Base-by-base conservation (phyloP, 2,888 invertebrate genomes). In the Orthosia gracilis region DNA sequence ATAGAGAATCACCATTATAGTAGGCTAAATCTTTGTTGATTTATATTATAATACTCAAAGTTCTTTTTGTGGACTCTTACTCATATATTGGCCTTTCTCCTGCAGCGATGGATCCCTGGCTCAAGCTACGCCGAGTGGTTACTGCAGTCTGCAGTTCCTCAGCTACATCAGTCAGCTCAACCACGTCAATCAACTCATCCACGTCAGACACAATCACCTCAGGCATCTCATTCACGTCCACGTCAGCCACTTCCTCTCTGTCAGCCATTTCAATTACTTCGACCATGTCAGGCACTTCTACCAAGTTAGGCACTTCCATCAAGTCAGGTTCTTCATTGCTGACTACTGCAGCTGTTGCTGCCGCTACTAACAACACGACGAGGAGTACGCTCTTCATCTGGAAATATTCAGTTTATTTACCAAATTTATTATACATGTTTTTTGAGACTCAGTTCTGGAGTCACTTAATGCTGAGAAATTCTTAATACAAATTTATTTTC, bases 331-430 rank as follows among this genome's bases (percentile, higher is more conserved):
- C 54, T 1, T 55, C 64, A 54, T 66, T 62, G 47, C 49, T 21
- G 17, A 76, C 40, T 40, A 55, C 62, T 52, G 70, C 45, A 31
- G 67, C 80, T 49, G 67, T 31, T 40, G 76, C 76, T 68, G 61
- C 67, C 23, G 26, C 80, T 58, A 67, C 80, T 59, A 80, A 50
- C 21, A 80, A 45, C 26, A 66, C 49, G 9, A 71, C 31, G 13
- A 80, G 31, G 18, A 79, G 7, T 23, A 59, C 31, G 40, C 45
- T 67, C 59, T 70, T 69, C 79, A 79, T 79, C 79, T 80, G 52
- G 12, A 78, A 79, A 50, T 2, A 23, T 40, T 18, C 47, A 12
- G 21, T 47, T 2, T 49, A n/a, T 15, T 4, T 18, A 31, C 11
- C 17, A 31, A 26, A 21, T 9, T 40, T 40, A 40, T 40, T 9